These are phyloP conservation scores for Lepidochrysops patricia DNA, from an alignment of 2,888 invertebrate genomes.

Conservation along the genomic window DNA sequence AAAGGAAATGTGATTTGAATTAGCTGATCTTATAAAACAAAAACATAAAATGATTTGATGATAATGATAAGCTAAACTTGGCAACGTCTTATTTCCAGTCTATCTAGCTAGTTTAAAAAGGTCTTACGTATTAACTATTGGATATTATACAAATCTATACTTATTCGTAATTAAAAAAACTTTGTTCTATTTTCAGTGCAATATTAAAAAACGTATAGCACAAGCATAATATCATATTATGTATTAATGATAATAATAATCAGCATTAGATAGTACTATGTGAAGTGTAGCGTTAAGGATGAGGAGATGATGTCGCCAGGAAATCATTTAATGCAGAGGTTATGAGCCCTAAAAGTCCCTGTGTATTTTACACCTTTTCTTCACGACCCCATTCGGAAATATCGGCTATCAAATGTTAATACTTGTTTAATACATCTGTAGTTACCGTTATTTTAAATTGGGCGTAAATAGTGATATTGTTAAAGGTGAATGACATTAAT, in stretches of 20 bases:
- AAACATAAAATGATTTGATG: conserved; percentile 6
- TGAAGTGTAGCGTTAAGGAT: neutral
- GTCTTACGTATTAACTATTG: neutral
- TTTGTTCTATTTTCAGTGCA: neutral
- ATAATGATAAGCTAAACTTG: neutral
- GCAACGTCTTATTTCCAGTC: neutral
- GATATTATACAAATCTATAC: no score
- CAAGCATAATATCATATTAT: neutral
- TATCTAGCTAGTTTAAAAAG: neutral
- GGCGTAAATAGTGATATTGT: no score
- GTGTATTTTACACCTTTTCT: neutral
- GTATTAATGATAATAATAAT: neutral
- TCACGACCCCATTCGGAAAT: neutral
- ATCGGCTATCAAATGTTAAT: neutral
- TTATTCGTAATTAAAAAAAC: neutral
- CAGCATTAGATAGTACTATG: neutral
- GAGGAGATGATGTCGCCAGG: neutral
- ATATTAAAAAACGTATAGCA: neutral
- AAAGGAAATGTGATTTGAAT: conserved; percentile 25
- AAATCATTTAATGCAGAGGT: neutral
- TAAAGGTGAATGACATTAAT: no score
- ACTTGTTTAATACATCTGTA: neutral
- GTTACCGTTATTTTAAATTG: no score
- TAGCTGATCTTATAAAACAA: conserved; percentile 1
- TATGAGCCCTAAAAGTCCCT: neutral